These are phyloP conservation scores for Hermetia illucens DNA, from an alignment of 1,140 invertebrate genomes.

Conservation along the genomic window DNA sequence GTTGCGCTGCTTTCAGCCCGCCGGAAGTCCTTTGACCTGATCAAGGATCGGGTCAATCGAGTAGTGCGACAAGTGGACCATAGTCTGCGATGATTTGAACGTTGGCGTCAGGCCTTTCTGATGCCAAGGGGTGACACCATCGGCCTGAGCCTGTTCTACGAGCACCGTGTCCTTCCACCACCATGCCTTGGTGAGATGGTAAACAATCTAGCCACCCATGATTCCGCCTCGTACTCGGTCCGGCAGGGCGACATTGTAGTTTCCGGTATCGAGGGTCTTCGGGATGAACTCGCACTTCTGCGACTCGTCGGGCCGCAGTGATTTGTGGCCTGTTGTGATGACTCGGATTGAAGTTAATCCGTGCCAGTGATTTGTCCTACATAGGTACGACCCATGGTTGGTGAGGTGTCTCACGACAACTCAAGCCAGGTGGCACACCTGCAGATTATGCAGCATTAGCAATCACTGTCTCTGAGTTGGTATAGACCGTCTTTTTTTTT, in stretches of 20 bases:
- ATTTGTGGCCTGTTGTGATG: background rate
- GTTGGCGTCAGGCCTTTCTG: constrained; percentile 73
- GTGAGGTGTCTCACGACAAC: too few relatives aligned
- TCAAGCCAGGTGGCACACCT: too few relatives aligned
- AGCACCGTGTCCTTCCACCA: constrained; percentile 71
- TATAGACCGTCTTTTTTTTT: too few relatives aligned
- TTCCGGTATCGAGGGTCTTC: background rate
- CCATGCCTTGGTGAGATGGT: constrained; percentile 76
- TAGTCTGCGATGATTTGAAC: constrained; percentile 64
- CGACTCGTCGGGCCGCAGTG: background rate
- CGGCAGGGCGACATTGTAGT: constrained; percentile 14
- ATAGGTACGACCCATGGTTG: too few relatives aligned
- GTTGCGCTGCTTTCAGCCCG: constrained; percentile 84
- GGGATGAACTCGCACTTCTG: background rate
- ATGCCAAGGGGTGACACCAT: constrained; percentile 73
- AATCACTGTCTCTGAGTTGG: too few relatives aligned
- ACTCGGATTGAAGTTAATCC: background rate
- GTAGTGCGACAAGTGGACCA: constrained; percentile 69
- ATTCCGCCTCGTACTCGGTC: constrained; percentile 63
- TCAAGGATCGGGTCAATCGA: constrained; percentile 74
- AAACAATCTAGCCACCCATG: constrained; percentile 86
- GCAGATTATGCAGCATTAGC: too few relatives aligned
- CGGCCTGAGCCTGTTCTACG: constrained; percentile 72
- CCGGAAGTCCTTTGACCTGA: constrained; percentile 62
- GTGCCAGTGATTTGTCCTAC: too few relatives aligned